A percentile compares a stretch with the other conserved stretches of the same genome.
These are phyloP conservation scores for Macropodus opercularis DNA, from an alignment of 2,797 vertebrate species.

Conservation along the genomic window DNA sequence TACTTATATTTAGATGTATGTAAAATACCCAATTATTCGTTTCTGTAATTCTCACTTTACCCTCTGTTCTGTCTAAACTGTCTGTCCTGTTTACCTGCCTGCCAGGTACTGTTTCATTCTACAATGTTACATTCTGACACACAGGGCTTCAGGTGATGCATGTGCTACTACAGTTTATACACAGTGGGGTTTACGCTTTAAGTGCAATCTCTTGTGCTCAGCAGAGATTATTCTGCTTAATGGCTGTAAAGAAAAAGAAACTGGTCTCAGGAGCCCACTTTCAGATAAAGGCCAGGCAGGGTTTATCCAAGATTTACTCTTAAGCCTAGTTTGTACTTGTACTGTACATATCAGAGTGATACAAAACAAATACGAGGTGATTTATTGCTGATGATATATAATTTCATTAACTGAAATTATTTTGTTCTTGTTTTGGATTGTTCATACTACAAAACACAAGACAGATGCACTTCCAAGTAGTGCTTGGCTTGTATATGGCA, in stretches of 20 bases:
- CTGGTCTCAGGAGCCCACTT: neutral
- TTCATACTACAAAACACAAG: neutral
- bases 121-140: neutral
- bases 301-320: neutral
- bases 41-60: no score
- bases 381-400: no score
- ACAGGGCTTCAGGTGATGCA: neutral
- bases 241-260: neutral
- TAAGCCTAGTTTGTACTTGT: neutral
- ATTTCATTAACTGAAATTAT: no score
- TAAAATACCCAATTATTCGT: no score
- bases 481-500: neutral
- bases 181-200: neutral
- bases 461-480: neutral
- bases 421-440: neutral
- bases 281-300: constrained; percentile 12
- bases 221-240: neutral
- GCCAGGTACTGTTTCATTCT: no score
- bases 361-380: neutral
- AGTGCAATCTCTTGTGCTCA: neutral
- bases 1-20: no score
- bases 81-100: no score
- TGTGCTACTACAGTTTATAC: neutral
- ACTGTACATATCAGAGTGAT: no score
- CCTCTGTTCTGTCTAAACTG: no score